Evolutionary conservation across 2,888 invertebrate species (phyloP), one percentile per base, ranked within the genome.

Genomic region (Mesopsocus fuscifrons): DNA sequence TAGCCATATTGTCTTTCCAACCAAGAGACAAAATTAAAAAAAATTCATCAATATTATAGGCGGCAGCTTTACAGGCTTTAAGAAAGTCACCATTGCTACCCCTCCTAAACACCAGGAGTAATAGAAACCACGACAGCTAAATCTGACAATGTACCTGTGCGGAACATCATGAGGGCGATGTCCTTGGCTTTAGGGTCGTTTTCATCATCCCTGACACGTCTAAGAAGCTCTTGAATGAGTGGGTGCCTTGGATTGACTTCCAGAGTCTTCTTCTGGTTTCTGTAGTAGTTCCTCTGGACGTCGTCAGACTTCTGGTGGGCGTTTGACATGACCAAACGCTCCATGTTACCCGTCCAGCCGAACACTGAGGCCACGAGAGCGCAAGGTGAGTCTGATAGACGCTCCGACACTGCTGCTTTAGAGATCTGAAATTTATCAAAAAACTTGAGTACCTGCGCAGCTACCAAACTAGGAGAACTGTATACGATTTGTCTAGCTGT

Each of bases 331-430:
- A 95, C 92, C 50, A 97, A 73, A 41, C 97, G 73, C 67, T 97
- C 97, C 97, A 98, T 97, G 64, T 97, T 97, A 54, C 95, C 97
- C 53, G 95, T 94, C 95, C 95, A 97, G 52, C 95, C 95, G 65
- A 91, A 97, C 68, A 85, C 80, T 46, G 87, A 83, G 50, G 97
- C 97, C 40, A 95, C 91, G 42, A 98, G 69, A 42, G 94, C 97
- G 61, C 92, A 94, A 1, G 97, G 97, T 5, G 95, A 94, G 55
- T 78, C 80, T 46, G 79, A 75, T 45, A 97, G 68, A 45, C 94
- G 73, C 52, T 92, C 85, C 2, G 94, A 94, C 18, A 95, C 68
- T 42, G 72, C 67, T 2, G 84, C 87, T 61, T 85, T 89, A 46
- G 74, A 66, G 51, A 85, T 74, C 55, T 68, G 45, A 46, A 30